Evolutionary conservation across 2,888 invertebrate species (phyloP).

Genomic region (Pogonocherus hispidulus): DNA sequence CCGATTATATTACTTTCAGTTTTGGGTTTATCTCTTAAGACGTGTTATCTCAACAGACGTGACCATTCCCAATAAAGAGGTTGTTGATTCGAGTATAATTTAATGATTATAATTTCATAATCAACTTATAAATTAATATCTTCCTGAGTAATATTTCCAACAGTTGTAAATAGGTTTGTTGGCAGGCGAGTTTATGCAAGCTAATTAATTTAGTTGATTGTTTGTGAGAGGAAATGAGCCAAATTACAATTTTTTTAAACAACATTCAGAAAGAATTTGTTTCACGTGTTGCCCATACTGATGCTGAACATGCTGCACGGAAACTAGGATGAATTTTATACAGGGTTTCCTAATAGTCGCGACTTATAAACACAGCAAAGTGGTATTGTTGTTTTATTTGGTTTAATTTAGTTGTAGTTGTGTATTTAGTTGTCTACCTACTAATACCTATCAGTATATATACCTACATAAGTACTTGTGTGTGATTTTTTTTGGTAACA

Average conservation of each 20-base stretch:
- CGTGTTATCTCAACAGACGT: background rate
- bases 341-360: too few relatives aligned
- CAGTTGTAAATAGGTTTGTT: slow-evolving; percentile 2
- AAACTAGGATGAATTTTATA: too few relatives aligned
- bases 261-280: background rate
- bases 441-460: too few relatives aligned
- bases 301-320: too few relatives aligned
- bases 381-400: too few relatives aligned
- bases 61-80: background rate
- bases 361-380: too few relatives aligned
- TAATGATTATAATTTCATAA: background rate
- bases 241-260: slow-evolving; percentile 1
- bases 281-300: background rate
- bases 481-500: too few relatives aligned
- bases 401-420: too few relatives aligned
- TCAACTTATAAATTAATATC: background rate
- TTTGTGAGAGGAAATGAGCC: background rate
- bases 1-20: too few relatives aligned
- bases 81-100: background rate
- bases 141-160: background rate
- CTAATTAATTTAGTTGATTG: slow-evolving; percentile 4
- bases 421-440: too few relatives aligned
- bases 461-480: too few relatives aligned
- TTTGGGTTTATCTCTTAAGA: background rate
- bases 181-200: background rate